Evolutionary conservation across 2,888 invertebrate species (phyloP), one percentile per base, ranked within the genome.

Genomic region (Drosophila meridionalis): DNA sequence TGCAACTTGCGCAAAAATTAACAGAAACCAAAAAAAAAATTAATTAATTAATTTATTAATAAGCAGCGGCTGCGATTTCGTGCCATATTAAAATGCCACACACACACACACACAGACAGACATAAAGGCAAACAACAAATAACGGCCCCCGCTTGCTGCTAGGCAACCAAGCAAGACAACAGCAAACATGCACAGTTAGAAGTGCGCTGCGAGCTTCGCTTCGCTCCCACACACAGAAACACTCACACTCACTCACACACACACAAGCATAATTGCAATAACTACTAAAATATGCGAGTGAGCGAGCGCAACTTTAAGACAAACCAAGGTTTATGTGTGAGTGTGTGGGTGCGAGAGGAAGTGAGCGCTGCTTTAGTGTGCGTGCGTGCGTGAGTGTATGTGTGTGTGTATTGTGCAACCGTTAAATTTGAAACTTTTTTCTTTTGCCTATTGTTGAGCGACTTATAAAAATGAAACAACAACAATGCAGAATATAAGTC

Each of bases 11-110:
- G 80, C 78, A 75, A 81, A 81, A 66, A 63, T 65, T 66, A 76
- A 66, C 28, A 40, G 38, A 69, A 60, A 72, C 20, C 20, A 45
- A 42, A 69, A 60, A 75, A 65, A 66, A 78, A 75, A 63, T 83
- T 83, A 82, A 83, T 86, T 68, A 83, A 85, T 85, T 75, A 85
- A 85, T 85, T 88, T 81, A 85, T 83, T 84, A 88, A 86, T 73
- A 63, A 75, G 67, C 64, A 76, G 30, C 59, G 43, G 63, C 81
- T 61, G 75, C 75, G 75, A 84, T 82, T 85, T 82, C 81, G 83
- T 80, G 79, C 69, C 70, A 61, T 82, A 84, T 69, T 75, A 82
- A 78, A 83, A 82, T 69, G 57, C 66, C 60, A 55, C 63, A 69
- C 60, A 28, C 53, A 36, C 32, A 48, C 42, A 38, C 28, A 40